phyloP scores from a whole-genome alignment of 2,113 vertebrate genomes.

The Sorex fumeus region DNA sequence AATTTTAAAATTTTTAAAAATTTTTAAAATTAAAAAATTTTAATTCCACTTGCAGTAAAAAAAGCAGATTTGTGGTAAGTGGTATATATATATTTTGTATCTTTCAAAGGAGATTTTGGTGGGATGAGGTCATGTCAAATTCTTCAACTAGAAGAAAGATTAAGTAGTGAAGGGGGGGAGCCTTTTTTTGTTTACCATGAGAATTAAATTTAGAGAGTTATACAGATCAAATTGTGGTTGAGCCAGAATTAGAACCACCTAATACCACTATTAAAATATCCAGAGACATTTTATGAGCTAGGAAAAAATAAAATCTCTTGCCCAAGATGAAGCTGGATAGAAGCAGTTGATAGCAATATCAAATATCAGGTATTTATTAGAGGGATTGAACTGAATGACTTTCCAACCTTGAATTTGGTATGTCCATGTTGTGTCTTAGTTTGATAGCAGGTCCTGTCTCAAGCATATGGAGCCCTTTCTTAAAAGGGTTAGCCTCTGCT shows the following conservation, averaged over 20 bases:
- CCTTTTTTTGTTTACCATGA: constrained; percentile 18
- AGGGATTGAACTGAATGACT: background rate
- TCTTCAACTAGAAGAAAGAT: background rate
- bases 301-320: background rate
- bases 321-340: background rate
- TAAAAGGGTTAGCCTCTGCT: constrained; percentile 17
- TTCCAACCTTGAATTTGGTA: background rate
- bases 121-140: background rate
- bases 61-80: background rate
- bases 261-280: background rate
- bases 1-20: no score
- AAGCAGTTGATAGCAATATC: background rate
- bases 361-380: constrained; percentile 6
- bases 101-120: constrained; percentile 1
- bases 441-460: background rate
- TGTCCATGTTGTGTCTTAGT: background rate
- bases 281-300: constrained; percentile 6
- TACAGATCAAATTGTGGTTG: background rate
- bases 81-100: constrained; percentile 16
- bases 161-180: background rate
- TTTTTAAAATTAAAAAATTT: no score
- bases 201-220: background rate
- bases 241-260: background rate
- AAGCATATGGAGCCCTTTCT: background rate
- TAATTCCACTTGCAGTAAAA: no score